phyloP scores from a whole-genome alignment of 1,140 invertebrate genomes.

The Drosophila miranda region DNA sequence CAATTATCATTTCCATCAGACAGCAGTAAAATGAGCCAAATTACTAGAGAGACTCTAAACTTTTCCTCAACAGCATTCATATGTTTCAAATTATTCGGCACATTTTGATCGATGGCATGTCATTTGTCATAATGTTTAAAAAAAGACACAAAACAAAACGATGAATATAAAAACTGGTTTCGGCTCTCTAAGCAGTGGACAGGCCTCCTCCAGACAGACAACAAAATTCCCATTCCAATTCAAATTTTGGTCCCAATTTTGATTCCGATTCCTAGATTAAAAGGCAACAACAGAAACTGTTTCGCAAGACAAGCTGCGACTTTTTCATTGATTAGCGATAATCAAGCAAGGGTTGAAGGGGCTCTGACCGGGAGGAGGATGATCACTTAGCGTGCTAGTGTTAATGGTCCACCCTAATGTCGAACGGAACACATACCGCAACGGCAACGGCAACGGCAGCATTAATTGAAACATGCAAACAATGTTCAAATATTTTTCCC shows the following conservation, averaged over 20 bases:
- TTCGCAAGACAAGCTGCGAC: constrained; percentile 37
- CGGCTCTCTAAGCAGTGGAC: constrained; percentile 22
- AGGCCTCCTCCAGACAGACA: constrained; percentile 38
- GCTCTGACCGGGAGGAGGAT: constrained; percentile 26
- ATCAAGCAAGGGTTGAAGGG: constrained; percentile 51
- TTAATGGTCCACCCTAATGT: constrained; percentile 69
- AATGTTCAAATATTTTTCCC: constrained; percentile 20
- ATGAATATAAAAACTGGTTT: constrained; percentile 42
- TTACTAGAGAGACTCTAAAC: no score
- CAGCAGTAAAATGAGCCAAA: background rate
- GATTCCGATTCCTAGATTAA: constrained; percentile 7
- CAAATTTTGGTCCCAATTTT: background rate
- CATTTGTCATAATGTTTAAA: constrained; percentile 44
- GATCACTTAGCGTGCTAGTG: constrained; percentile 56
- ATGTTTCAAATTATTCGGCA: constrained; percentile 42
- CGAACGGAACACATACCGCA: constrained; percentile 15
- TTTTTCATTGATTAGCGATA: constrained; percentile 69
- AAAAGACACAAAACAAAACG: constrained; percentile 32
- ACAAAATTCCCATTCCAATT: background rate
- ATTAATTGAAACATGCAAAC: constrained; percentile 75
- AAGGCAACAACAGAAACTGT: constrained; percentile 5
- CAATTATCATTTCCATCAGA: background rate
- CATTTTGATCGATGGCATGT: constrained; percentile 35
- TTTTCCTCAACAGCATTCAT: background rate
- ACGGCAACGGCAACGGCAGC: constrained; percentile 22